These are phyloP conservation scores for Kryphioiulus occultus DNA, from an alignment of 2,888 invertebrate genomes.

Conservation along the genomic window DNA sequence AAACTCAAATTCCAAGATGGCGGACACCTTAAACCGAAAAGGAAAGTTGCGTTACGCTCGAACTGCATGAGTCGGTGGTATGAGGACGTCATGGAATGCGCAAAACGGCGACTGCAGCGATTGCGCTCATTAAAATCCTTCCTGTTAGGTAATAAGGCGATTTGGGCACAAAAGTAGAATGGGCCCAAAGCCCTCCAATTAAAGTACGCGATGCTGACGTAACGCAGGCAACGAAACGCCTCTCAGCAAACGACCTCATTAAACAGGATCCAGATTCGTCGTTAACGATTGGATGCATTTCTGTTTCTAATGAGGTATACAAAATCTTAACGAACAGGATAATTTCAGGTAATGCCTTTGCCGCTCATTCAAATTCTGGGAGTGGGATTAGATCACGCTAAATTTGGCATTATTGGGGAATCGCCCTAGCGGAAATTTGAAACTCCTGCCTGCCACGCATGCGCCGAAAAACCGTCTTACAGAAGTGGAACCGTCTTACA, in stretches of 20 bases:
- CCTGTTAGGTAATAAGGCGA: background rate
- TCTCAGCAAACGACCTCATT: background rate
- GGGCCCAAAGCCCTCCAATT: background rate
- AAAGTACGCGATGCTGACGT: background rate
- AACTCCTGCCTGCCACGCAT: too few species aligned
- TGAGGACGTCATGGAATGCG: background rate
- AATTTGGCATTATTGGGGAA: background rate
- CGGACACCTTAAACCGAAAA: background rate
- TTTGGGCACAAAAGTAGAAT: background rate
- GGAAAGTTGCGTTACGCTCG: background rate
- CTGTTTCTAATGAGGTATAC: conserved; percentile 7
- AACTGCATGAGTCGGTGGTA: background rate
- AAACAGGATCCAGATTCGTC: background rate
- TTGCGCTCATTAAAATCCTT: background rate
- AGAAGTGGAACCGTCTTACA: too few species aligned
- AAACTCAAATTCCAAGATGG: background rate
- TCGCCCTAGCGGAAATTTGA: background rate
- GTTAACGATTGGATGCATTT: background rate
- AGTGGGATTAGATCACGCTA: background rate
- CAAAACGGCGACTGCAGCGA: background rate
- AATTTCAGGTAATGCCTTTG: background rate
- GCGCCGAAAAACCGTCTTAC: too few species aligned
- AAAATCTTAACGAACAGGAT: conserved; percentile 12
- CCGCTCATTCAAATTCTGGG: background rate
- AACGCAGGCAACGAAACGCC: conserved; percentile 4